Conservation (phyloP, 92 coral and sea anemone species). For the Chrysogorgia sp. region DNA sequence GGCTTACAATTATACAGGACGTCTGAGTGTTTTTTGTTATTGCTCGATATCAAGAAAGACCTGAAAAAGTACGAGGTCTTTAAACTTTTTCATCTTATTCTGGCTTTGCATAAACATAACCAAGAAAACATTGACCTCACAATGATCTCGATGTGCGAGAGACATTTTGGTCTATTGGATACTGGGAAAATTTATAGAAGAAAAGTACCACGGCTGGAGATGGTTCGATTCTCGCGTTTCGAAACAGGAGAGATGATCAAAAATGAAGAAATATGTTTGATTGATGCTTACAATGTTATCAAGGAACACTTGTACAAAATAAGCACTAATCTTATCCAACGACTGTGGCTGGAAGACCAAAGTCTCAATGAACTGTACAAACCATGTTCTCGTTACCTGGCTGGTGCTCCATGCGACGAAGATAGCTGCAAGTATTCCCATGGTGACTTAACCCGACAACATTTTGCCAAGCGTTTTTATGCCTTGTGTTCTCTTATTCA, state of each 20-base stretch:
- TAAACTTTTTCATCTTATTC: constrained; percentile 48
- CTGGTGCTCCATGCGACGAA: constrained; percentile 42
- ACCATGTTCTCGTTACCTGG: constrained; percentile 50
- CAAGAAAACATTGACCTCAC: constrained; percentile 33
- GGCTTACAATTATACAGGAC: constrained; percentile 69
- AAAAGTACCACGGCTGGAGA: constrained; percentile 27
- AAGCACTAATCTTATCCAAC: constrained; percentile 49
- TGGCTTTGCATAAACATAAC: constrained; percentile 61
- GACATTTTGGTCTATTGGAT: constrained; percentile 61
- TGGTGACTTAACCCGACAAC: constrained; percentile 26
- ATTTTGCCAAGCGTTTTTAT: constrained; percentile 52
- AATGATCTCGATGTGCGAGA: constrained; percentile 63
- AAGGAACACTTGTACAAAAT: constrained; percentile 45
- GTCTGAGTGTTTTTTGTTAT: constrained; percentile 60
- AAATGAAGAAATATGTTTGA: constrained; percentile 25
- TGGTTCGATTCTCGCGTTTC: constrained; percentile 48
- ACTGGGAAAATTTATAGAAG: constrained; percentile 52
- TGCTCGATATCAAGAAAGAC: constrained; percentile 46
- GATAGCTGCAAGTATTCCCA: constrained; percentile 43
- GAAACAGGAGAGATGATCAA: neutral
- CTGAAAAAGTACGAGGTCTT: neutral
- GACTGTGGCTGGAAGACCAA: constrained; percentile 30
- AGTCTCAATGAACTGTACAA: neutral
- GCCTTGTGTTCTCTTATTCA: constrained; percentile 55
- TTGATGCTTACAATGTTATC: constrained; percentile 57